Percentiles rank a stretch among this genome's conserved stretches.
Evolutionary conservation across 2,888 invertebrate species (phyloP).

Genomic region (Monoplex corrugatus): DNA sequence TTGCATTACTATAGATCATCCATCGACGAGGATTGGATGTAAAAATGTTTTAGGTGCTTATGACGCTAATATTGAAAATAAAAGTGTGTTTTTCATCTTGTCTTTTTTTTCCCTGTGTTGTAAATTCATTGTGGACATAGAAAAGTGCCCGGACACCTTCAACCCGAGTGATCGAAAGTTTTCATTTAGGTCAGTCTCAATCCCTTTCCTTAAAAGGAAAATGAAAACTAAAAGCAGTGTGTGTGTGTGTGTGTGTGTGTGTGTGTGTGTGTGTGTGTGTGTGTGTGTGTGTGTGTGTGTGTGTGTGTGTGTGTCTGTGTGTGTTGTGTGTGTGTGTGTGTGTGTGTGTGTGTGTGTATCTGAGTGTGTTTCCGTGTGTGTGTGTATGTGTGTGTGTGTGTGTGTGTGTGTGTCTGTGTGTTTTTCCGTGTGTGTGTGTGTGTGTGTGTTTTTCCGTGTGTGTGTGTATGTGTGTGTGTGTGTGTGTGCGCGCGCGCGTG

Average conservation of each 20-base stretch:
- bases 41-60: too few relatives aligned
- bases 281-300: neutral
- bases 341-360: neutral
- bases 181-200: too few relatives aligned
- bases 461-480: neutral
- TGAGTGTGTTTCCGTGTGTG: slow-evolving; percentile 1
- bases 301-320: neutral
- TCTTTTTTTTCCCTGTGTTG: too few relatives aligned
- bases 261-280: neutral
- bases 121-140: too few relatives aligned
- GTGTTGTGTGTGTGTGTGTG: neutral
- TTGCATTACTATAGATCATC: too few relatives aligned
- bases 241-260: neutral
- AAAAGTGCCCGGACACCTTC: too few relatives aligned
- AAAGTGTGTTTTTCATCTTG: too few relatives aligned
- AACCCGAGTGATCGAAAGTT: too few relatives aligned
- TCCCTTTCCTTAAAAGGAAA: too few relatives aligned
- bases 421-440: neutral
- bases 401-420: neutral
- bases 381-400: neutral
- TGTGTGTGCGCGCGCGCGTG: neutral
- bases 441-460: neutral
- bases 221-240: too few relatives aligned
- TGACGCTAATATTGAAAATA: too few relatives aligned
- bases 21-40: too few relatives aligned